Evolutionary conservation across 2,113 vertebrate species (phyloP), one percentile per base, ranked within the genome.

Genomic region (Seriola aureovittata): DNA sequence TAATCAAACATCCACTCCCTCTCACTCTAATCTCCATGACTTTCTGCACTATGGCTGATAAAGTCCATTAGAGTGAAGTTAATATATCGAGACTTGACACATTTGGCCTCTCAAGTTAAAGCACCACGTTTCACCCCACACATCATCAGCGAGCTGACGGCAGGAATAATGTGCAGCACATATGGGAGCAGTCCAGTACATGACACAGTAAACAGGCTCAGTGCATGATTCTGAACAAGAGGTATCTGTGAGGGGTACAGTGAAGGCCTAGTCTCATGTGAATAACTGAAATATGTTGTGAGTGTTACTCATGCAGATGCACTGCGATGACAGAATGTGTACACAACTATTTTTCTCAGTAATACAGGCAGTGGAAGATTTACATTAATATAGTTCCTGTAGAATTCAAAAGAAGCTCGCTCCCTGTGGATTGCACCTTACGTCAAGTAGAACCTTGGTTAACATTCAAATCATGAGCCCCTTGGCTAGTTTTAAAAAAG

Each of bases 391-490:
- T 76, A 65, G 73, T 80, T 85, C 71, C 16, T 70, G 57, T 38
- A 40, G 75, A 89, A 94, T 94, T 89, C 83, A 87, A 90, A 92
- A 79, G 82, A 87, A 89, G 83, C 65, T 74, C 78, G 71, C 74
- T 87, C 88, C 90, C 69, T 48, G 70, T 67, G 38, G 82, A 85
- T 84, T 81, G 82, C 84, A 81, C 88, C 89, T 90, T 60, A 77
- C 86, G 65, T 93, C 85, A 86, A 89, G 86, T 42, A 60, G 71
- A 92, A 78, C 32, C 73, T 66, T 85, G 76, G 89, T 96, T 95
- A 95, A 89, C 89, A 96, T 96, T 96, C 95, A 92, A 88, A 94
- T 92, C 92, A 93, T 89, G 89, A 87, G 72, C 81, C 87, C 92
- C 85, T 86, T 85, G 91, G 91, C 91, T 93, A 92, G 92, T 94